These are phyloP conservation scores for Tetraneura akinire DNA, from an alignment of 1,140 invertebrate species.

Conservation along the genomic window DNA sequence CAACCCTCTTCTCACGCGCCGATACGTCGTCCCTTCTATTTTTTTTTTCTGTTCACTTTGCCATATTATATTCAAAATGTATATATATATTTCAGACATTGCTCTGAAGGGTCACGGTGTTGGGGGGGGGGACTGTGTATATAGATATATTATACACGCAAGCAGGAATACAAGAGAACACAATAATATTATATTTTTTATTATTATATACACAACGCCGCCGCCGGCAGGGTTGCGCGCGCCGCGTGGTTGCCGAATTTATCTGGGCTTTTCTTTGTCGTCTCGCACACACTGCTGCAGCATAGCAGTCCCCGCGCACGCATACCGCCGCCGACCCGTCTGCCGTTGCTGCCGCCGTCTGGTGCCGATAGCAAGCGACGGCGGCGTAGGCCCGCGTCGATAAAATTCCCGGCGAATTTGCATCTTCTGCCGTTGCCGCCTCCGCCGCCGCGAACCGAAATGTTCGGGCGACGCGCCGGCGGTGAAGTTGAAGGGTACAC, in stretches of 20 bases:
- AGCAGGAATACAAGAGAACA: no score
- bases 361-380: constrained; percentile 43
- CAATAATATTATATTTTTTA: no score
- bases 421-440: constrained; percentile 37
- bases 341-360: constrained; percentile 55
- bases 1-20: neutral
- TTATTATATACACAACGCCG: no score
- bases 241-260: constrained; percentile 48
- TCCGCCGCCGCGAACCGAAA: constrained; percentile 22
- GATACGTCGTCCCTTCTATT: neutral
- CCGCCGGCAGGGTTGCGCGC: neutral
- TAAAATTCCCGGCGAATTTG: constrained; percentile 51
- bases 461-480: neutral
- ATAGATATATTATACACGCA: neutral
- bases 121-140: neutral
- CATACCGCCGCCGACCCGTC: constrained; percentile 56
- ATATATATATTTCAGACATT: constrained; percentile 1
- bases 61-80: neutral
- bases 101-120: constrained; percentile 15
- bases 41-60: no score
- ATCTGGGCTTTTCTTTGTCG: constrained; percentile 48
- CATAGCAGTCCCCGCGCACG: constrained; percentile 55
- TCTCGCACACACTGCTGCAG: constrained; percentile 52
- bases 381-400: constrained; percentile 48
- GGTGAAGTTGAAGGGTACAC: neutral